Percentiles rank a stretch among this genome's conserved stretches.
phyloP scores from a whole-genome alignment of 1,140 invertebrate species.

The Drosophila parabipectinata region DNA sequence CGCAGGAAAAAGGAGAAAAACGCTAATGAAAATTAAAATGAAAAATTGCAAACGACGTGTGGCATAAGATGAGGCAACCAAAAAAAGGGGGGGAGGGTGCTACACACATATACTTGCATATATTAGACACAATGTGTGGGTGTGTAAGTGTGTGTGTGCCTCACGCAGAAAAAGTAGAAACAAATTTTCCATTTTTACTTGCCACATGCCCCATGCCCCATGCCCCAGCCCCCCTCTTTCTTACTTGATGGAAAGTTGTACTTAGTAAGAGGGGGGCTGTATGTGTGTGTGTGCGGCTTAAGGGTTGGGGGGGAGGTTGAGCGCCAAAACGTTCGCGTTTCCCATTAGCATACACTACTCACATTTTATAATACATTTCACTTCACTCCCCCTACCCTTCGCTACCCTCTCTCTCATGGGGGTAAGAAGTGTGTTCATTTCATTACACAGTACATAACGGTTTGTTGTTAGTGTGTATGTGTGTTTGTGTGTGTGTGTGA shows the following conservation, averaged over 20 bases:
- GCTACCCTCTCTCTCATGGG: too few relatives aligned
- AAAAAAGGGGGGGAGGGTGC: not conserved
- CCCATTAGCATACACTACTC: conserved; percentile 82
- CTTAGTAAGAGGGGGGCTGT: conserved; percentile 2
- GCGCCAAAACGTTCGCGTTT: conserved; percentile 44
- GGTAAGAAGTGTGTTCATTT: conserved; percentile 53
- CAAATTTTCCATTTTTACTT: conserved; percentile 78
- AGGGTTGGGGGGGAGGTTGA: conserved; percentile 1
- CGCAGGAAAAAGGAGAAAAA: conserved; percentile 72
- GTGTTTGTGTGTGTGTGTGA: conserved; percentile 14
- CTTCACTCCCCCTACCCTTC: not conserved
- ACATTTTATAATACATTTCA: conserved; percentile 72
- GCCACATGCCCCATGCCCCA: conserved; percentile 6
- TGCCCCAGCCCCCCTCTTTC: not conserved
- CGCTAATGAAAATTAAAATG: conserved; percentile 84
- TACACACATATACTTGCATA: conserved; percentile 41
- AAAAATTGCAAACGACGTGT: conserved; percentile 83
- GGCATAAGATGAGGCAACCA: conserved; percentile 29
- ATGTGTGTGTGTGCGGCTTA: not conserved
- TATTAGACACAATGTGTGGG: conserved; percentile 63
- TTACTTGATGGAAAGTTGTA: conserved; percentile 33
- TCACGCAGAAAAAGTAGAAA: conserved; percentile 57
- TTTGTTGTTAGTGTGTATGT: not conserved
- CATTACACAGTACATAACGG: conserved; percentile 71
- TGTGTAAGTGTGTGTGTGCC: conserved; percentile 21